These are phyloP conservation scores for Gari tellinella DNA, from an alignment of 2,888 invertebrate genomes.

Conservation along the genomic window DNA sequence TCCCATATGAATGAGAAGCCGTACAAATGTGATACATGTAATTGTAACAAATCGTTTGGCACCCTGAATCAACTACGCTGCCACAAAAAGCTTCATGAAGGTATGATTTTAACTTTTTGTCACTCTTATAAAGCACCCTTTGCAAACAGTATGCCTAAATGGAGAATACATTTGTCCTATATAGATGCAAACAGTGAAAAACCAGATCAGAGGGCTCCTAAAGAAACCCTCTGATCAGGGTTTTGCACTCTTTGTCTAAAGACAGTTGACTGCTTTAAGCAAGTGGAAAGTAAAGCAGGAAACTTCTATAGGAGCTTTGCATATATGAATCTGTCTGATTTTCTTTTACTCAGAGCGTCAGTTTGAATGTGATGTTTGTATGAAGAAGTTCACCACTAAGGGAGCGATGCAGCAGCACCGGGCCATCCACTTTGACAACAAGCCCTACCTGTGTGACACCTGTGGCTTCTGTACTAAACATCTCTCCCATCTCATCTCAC, in stretches of 20 bases:
- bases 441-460: conserved; percentile 87
- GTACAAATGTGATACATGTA: conserved; percentile 85
- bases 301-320: too few relatives aligned
- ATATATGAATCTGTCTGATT: neutral
- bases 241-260: too few relatives aligned
- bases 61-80: conserved; percentile 87
- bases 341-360: conserved; percentile 75
- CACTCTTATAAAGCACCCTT: too few relatives aligned
- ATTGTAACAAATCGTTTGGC: conserved; percentile 87
- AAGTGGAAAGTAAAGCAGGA: too few relatives aligned
- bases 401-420: conserved; percentile 87
- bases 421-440: conserved; percentile 86
- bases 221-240: too few relatives aligned
- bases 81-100: conserved; percentile 87
- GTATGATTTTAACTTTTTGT: too few relatives aligned
- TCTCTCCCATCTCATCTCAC: conserved; percentile 88
- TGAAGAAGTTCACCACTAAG: conserved; percentile 87
- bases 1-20: conserved; percentile 86
- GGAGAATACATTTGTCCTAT: too few relatives aligned
- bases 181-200: too few relatives aligned
- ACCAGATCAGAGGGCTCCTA: too few relatives aligned
- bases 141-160: too few relatives aligned
- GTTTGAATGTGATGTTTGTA: conserved; percentile 87
- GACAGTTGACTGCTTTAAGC: too few relatives aligned
- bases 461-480: conserved; percentile 89